A percentile compares a stretch with the other conserved stretches of the same genome.
phyloP scores from a whole-genome alignment of 1,140 invertebrate species.

The Nasonia longicornis region DNA sequence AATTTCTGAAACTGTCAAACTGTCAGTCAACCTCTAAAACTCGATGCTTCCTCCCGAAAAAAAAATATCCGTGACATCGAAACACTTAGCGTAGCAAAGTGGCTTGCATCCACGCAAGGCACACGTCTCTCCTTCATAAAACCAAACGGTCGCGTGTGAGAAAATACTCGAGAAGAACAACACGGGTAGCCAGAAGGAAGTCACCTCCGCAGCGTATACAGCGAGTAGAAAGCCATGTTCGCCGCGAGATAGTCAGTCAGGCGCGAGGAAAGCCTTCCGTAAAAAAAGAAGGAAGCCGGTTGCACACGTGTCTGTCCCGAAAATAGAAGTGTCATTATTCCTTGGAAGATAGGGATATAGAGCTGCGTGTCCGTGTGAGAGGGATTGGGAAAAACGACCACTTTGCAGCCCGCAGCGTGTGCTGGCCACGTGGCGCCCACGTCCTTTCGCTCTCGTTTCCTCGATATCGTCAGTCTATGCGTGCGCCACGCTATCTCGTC shows the following conservation, averaged over 20 bases:
- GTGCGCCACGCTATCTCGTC: not conserved
- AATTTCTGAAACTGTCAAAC: slow-evolving; percentile 28
- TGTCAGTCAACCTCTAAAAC: not conserved
- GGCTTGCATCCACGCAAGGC: not conserved
- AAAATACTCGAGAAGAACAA: slow-evolving; percentile 27
- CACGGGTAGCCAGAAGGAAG: slow-evolving; percentile 25
- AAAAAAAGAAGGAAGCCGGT: slow-evolving; percentile 33
- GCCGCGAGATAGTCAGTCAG: slow-evolving; percentile 21
- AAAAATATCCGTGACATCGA: slow-evolving; percentile 27
- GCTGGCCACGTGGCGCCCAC: slow-evolving; percentile 48
- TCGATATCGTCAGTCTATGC: not conserved
- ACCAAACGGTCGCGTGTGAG: slow-evolving; percentile 35
- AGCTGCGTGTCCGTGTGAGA: not conserved
- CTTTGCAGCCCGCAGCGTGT: slow-evolving; percentile 43
- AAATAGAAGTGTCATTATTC: slow-evolving; percentile 48
- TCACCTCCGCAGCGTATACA: slow-evolving; percentile 12
- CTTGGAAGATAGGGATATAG: not conserved
- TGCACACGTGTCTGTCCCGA: slow-evolving; percentile 26
- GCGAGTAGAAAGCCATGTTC: slow-evolving; percentile 63
- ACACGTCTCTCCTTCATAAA: slow-evolving; percentile 2
- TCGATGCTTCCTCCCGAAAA: not conserved
- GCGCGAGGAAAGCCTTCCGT: slow-evolving; percentile 47
- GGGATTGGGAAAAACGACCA: slow-evolving; percentile 39
- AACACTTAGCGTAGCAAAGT: slow-evolving; percentile 35
- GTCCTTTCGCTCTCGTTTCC: slow-evolving; percentile 13